phyloP scores from a whole-genome alignment of 2,113 vertebrate species.

The Paraplagusia blochii region DNA sequence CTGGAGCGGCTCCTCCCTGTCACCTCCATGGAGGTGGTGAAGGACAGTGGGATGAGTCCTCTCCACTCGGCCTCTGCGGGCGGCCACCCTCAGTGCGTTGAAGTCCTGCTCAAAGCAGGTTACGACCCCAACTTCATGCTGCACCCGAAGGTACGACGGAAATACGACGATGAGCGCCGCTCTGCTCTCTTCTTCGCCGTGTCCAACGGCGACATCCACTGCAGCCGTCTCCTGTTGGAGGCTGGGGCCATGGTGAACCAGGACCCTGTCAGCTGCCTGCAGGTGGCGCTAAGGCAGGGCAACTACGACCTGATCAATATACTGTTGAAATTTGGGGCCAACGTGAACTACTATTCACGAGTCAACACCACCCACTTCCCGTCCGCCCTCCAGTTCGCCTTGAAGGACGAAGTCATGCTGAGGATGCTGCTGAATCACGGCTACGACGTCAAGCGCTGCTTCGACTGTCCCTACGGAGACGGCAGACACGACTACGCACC shows the following conservation, averaged over 20 bases:
- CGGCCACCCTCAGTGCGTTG: conserved; percentile 83
- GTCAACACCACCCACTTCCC: conserved; percentile 94
- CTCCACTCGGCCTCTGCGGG: conserved; percentile 92
- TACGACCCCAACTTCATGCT: conserved; percentile 95
- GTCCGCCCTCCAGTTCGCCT: conserved; percentile 72
- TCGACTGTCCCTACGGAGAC: conserved; percentile 84
- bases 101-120: conserved; percentile 83
- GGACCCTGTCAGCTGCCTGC: conserved; percentile 91
- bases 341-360: conserved; percentile 91
- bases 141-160: conserved; percentile 80
- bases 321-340: conserved; percentile 87
- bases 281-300: conserved; percentile 87
- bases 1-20: conserved; percentile 84
- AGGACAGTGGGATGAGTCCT: conserved; percentile 91
- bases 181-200: conserved; percentile 91
- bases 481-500: conserved; percentile 79
- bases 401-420: conserved; percentile 82
- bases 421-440: conserved; percentile 90
- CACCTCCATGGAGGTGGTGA: conserved; percentile 80
- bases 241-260: conserved; percentile 94
- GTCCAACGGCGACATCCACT: conserved; percentile 85
- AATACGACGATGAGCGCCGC: conserved; percentile 88
- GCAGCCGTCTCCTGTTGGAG: conserved; percentile 80
- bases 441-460: conserved; percentile 88
- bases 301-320: conserved; percentile 87